Evolutionary conservation across 2,888 invertebrate species (phyloP).

Genomic region (Leptura quadrifasciata): DNA sequence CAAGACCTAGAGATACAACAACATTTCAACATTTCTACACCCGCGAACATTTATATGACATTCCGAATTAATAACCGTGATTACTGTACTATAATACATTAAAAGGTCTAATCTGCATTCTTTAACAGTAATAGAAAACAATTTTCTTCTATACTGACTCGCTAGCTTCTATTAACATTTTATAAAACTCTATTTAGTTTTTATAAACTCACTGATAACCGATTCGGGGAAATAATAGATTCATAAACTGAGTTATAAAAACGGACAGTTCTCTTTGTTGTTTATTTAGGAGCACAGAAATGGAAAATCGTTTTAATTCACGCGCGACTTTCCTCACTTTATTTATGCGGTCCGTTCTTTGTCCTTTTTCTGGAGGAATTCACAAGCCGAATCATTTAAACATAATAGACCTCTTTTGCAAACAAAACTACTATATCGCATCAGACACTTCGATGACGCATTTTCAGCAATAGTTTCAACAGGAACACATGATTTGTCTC

Average conservation of each 20-base stretch:
- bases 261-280: constrained; percentile 2
- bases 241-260: constrained; percentile 8
- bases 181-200: not conserved
- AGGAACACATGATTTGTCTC: too few relatives aligned
- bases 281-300: constrained; percentile 34
- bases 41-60: too few relatives aligned
- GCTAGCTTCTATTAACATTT: not conserved
- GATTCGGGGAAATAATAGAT: not conserved
- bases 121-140: not conserved
- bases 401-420: constrained; percentile 19
- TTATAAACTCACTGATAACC: not conserved
- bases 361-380: constrained; percentile 34
- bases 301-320: constrained; percentile 41
- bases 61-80: too few relatives aligned
- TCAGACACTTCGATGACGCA: not conserved
- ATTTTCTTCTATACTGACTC: not conserved
- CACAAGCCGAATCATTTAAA: constrained; percentile 34
- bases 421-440: not conserved
- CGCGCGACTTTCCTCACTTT: constrained; percentile 38
- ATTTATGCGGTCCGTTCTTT: constrained; percentile 38
- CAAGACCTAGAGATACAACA: too few relatives aligned
- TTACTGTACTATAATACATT: too few relatives aligned
- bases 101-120: too few relatives aligned
- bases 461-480: not conserved
- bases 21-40: too few relatives aligned